A percentile compares a stretch with the other conserved stretches of the same genome.
These are phyloP conservation scores for Tetramorium parvispinum DNA, from an alignment of 1,140 invertebrate species.

Conservation along the genomic window DNA sequence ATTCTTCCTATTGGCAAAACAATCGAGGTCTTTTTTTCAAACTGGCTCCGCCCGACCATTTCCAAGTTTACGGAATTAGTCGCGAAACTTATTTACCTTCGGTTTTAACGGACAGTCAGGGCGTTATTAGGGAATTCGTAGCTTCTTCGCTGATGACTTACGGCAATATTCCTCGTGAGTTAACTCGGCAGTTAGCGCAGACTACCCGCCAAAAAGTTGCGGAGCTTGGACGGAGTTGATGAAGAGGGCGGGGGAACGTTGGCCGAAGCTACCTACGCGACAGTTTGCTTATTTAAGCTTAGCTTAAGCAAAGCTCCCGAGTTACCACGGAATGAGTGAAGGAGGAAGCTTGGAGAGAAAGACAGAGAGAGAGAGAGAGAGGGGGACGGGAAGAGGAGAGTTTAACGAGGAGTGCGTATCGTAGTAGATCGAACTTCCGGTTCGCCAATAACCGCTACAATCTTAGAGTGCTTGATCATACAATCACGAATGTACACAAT, in stretches of 20 bases:
- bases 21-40: constrained; percentile 28
- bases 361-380: neutral
- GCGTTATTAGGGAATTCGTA: constrained; percentile 50
- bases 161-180: constrained; percentile 52
- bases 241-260: constrained; percentile 55
- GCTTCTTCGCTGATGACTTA: constrained; percentile 57
- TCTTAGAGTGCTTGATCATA: constrained; percentile 1
- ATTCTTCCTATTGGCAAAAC: neutral
- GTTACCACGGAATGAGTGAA: constrained; percentile 55
- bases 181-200: constrained; percentile 58
- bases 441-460: constrained; percentile 1
- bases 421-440: constrained; percentile 64
- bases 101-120: constrained; percentile 53
- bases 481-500: neutral
- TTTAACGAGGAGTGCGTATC: neutral
- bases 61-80: neutral
- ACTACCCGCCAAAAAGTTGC: constrained; percentile 68
- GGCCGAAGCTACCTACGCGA: constrained; percentile 63
- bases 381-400: neutral
- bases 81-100: constrained; percentile 46
- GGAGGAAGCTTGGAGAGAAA: constrained; percentile 12
- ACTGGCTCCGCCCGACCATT: neutral
- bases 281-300: constrained; percentile 78
- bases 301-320: constrained; percentile 74
- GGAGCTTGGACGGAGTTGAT: constrained; percentile 50